Evolutionary conservation across 2,888 invertebrate species (phyloP).

Genomic region (Nycteola revayana): DNA sequence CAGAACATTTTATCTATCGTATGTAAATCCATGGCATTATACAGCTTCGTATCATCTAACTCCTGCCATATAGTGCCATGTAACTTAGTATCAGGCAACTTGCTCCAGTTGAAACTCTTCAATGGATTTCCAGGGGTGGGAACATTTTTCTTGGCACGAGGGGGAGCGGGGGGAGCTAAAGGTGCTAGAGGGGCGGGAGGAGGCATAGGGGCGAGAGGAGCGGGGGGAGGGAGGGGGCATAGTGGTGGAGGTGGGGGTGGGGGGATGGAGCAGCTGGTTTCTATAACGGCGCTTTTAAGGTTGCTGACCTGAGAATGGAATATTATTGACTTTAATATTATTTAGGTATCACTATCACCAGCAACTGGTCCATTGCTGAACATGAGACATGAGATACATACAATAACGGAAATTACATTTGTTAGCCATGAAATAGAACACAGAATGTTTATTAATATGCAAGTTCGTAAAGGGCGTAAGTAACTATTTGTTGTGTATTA

Average conservation of each 20-base stretch:
- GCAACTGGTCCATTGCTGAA: too few relatives aligned
- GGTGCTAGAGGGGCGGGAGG: slow-evolving; percentile 83
- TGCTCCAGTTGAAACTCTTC: slow-evolving; percentile 99
- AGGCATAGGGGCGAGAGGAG: slow-evolving; percentile 83
- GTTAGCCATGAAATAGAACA: too few relatives aligned
- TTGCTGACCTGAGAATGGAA: slow-evolving; percentile 79
- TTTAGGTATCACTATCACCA: too few relatives aligned
- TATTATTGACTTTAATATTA: too few relatives aligned
- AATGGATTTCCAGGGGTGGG: slow-evolving; percentile 96
- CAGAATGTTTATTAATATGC: too few relatives aligned
- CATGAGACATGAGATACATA: too few relatives aligned
- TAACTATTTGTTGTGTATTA: too few relatives aligned
- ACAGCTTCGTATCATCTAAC: slow-evolving; percentile 95
- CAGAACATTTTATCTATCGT: slow-evolving; percentile 96
- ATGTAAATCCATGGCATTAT: slow-evolving; percentile 94
- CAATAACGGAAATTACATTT: too few relatives aligned
- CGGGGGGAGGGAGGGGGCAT: slow-evolving; percentile 66
- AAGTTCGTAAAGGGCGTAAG: too few relatives aligned
- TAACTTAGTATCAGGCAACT: slow-evolving; percentile 94
- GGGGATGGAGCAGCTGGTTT: slow-evolving; percentile 49
- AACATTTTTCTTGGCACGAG: slow-evolving; percentile 90
- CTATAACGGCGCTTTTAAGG: slow-evolving; percentile 71
- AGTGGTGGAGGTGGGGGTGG: slow-evolving; percentile 56
- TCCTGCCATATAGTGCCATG: slow-evolving; percentile 98
- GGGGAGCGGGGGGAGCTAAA: slow-evolving; percentile 74